phyloP scores from a whole-genome alignment of 2,797 vertebrate genomes.

The Macroramphosus scolopax region DNA sequence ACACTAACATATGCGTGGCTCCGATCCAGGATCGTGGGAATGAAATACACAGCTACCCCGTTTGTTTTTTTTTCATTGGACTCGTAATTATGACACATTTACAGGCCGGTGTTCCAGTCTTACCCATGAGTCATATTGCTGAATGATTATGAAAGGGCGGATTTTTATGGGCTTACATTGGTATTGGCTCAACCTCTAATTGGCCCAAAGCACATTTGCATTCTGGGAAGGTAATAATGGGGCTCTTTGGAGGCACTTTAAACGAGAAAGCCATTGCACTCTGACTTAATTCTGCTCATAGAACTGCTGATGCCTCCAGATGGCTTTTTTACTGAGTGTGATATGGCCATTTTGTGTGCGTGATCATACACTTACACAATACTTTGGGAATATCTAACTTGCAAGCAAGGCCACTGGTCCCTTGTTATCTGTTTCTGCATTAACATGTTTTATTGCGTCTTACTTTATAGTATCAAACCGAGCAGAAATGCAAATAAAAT shows the following conservation, averaged over 20 bases:
- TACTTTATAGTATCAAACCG: conserved; percentile 12
- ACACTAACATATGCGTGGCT: conserved; percentile 66
- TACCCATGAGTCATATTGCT: conserved; percentile 71
- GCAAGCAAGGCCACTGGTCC: conserved; percentile 31
- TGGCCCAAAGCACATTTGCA: conserved; percentile 74
- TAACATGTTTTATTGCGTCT: conserved; percentile 26
- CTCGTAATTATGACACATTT: conserved; percentile 71
- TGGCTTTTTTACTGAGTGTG: conserved; percentile 69
- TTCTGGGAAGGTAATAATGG: conserved; percentile 75
- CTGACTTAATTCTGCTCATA: conserved; percentile 68
- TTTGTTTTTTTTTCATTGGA: conserved; percentile 62
- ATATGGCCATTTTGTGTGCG: conserved; percentile 65
- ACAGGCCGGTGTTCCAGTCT: conserved; percentile 61
- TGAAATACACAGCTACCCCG: conserved; percentile 53
- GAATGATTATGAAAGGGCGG: conserved; percentile 67
- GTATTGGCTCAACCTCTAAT: conserved; percentile 75
- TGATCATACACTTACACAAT: conserved; percentile 55
- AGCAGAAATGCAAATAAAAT: conserved; percentile 25
- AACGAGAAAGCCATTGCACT: conserved; percentile 72
- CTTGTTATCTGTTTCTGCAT: conserved; percentile 25
- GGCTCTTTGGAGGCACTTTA: conserved; percentile 70
- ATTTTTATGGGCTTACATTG: conserved; percentile 71
- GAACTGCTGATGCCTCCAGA: conserved; percentile 74
- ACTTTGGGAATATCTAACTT: conserved; percentile 47
- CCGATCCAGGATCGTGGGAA: conserved; percentile 60